These are phyloP conservation scores for Merodon equestris DNA, from an alignment of 2,888 invertebrate species.

Conservation along the genomic window DNA sequence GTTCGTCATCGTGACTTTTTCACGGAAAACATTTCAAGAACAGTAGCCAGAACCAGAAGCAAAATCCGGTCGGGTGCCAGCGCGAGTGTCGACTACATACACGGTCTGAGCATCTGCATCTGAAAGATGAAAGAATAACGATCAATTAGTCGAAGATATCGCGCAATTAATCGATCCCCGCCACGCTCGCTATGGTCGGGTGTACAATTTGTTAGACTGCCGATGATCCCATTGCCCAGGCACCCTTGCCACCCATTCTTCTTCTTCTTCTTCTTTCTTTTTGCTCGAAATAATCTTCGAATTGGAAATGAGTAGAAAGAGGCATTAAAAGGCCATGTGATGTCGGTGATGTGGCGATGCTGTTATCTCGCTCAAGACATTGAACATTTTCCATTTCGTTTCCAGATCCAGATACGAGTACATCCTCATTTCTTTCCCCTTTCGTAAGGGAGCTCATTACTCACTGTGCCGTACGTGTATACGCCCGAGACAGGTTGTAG, in stretches of 20 bases:
- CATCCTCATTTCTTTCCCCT: too few species aligned
- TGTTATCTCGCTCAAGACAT: conserved; percentile 61
- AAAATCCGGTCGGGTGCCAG: background rate
- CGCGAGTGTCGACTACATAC: too few species aligned
- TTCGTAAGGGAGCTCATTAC: too few species aligned
- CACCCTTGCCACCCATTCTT: conserved; percentile 61
- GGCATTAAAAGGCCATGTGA: conserved; percentile 63
- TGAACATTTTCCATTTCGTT: conserved; percentile 56
- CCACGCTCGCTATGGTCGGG: conserved; percentile 17
- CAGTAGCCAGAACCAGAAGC: conserved; percentile 40
- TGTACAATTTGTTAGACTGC: conserved; percentile 61
- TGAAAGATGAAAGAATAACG: conserved; percentile 57
- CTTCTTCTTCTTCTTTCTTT: conserved; percentile 25
- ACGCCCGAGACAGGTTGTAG: conserved; percentile 47
- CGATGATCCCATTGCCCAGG: conserved; percentile 60
- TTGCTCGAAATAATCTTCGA: conserved; percentile 27
- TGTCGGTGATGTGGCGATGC: conserved; percentile 41
- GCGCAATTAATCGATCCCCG: conserved; percentile 67
- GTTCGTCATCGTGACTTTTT: conserved; percentile 50
- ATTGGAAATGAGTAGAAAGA: conserved; percentile 37
- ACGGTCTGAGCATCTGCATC: too few species aligned
- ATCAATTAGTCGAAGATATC: conserved; percentile 70
- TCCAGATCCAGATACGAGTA: background rate
- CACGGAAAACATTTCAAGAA: conserved; percentile 29
- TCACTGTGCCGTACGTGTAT: conserved; percentile 39